Percentiles rank a stretch among this genome's conserved stretches.
Conservation (phyloP, 2,797 vertebrate species). For the Danionella dracula region DNA sequence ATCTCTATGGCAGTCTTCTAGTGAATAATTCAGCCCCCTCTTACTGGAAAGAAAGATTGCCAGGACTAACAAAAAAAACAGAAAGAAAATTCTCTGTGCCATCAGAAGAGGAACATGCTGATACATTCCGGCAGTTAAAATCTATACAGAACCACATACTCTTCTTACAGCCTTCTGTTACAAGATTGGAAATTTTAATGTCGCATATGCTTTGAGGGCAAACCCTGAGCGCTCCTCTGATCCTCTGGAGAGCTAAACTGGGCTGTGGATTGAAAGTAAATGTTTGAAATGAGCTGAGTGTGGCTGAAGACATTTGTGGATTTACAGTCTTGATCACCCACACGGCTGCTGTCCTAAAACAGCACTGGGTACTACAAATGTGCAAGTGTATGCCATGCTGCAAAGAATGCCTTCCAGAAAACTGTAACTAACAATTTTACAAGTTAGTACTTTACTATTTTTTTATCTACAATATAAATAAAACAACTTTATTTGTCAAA, state of each 20-base stretch:
- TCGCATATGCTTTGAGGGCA: slow-evolving; percentile 16
- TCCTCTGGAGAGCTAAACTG: slow-evolving; percentile 19
- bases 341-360: slow-evolving; percentile 8
- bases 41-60: slow-evolving; percentile 46
- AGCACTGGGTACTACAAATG: neutral
- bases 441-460: no score
- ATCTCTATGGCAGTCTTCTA: slow-evolving; percentile 56
- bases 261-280: slow-evolving; percentile 16
- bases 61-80: slow-evolving; percentile 18
- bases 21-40: slow-evolving; percentile 66
- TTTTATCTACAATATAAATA: no score
- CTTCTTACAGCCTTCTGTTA: slow-evolving; percentile 13
- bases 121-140: neutral
- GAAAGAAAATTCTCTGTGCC: neutral
- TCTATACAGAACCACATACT: neutral
- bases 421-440: no score
- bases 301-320: slow-evolving; percentile 19
- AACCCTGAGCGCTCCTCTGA: slow-evolving; percentile 16
- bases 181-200: slow-evolving; percentile 21
- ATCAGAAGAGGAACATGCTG: neutral
- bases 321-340: slow-evolving; percentile 12
- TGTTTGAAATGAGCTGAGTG: slow-evolving; percentile 24
- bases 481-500: no score
- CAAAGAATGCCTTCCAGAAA: no score
- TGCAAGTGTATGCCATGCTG: no score